Conservation (phyloP, 2,113 vertebrate genomes). For the Pholis gunnellus region DNA sequence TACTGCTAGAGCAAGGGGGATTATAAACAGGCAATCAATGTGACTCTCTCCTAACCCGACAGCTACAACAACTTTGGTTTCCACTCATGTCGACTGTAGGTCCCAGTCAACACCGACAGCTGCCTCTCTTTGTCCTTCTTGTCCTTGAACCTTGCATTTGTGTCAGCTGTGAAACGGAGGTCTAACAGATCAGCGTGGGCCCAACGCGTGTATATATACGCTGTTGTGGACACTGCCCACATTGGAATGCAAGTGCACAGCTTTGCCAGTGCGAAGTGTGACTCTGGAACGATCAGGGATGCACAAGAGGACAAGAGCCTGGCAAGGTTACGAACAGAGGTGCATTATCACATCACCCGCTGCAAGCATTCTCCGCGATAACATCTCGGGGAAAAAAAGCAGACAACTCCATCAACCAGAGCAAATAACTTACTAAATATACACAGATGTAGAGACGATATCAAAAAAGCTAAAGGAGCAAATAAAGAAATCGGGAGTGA, state of each 20-base stretch:
- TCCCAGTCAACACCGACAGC: constrained; percentile 41
- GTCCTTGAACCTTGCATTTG: constrained; percentile 5
- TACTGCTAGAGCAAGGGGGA: constrained; percentile 57
- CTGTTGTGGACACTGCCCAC: background rate
- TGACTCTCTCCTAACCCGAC: constrained; percentile 38
- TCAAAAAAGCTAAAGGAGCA: constrained; percentile 69
- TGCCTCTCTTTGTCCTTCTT: constrained; percentile 11
- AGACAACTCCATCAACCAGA: constrained; percentile 56
- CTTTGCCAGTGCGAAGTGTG: constrained; percentile 33
- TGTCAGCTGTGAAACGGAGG: constrained; percentile 7
- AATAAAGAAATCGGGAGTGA: constrained; percentile 76
- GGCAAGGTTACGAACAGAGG: constrained; percentile 45
- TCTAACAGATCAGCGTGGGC: constrained; percentile 4
- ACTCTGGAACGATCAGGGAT: constrained; percentile 28
- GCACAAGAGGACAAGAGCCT: constrained; percentile 26
- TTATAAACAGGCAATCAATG: constrained; percentile 63
- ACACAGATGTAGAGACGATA: constrained; percentile 65
- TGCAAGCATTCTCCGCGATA: constrained; percentile 42
- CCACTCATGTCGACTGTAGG: constrained; percentile 19
- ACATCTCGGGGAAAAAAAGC: constrained; percentile 20
- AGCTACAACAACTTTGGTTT: constrained; percentile 55
- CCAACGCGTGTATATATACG: background rate
- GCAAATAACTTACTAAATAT: constrained; percentile 75
- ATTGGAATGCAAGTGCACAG: constrained; percentile 35
- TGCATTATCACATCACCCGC: constrained; percentile 37